Conservation (phyloP, 2,888 invertebrate genomes). For the Drosophila algonquin region DNA sequence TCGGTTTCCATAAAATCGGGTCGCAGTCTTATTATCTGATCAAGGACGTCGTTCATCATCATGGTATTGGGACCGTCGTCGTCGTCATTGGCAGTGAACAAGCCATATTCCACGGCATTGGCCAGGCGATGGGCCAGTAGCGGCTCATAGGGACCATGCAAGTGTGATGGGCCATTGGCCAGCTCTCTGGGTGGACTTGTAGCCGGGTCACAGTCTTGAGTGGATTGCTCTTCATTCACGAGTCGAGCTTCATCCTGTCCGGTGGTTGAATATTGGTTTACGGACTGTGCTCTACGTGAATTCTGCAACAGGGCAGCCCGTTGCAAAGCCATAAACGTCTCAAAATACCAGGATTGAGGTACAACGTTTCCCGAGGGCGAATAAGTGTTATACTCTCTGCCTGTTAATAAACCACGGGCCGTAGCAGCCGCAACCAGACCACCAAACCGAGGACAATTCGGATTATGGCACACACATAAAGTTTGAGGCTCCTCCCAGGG, state of each 20-base stretch:
- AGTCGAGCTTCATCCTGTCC: too few relatives aligned
- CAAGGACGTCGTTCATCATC: slow-evolving; percentile 28
- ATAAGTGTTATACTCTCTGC: neutral
- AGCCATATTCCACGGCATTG: slow-evolving; percentile 38
- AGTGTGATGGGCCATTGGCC: slow-evolving; percentile 30
- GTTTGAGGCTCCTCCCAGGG: too few relatives aligned
- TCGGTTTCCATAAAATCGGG: neutral
- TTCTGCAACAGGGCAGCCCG: neutral
- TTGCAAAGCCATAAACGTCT: neutral
- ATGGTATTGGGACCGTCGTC: slow-evolving; percentile 3
- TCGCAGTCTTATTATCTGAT: slow-evolving; percentile 24
- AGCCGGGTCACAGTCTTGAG: neutral
- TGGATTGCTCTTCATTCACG: too few relatives aligned
- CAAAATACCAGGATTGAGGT: neutral
- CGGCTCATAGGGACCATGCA: slow-evolving; percentile 39
- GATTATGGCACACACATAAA: too few relatives aligned
- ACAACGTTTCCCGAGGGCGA: neutral
- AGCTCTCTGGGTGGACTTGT: slow-evolving; percentile 15
- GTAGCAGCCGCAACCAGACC: neutral
- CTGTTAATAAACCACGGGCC: too few relatives aligned
- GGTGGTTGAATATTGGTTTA: too few relatives aligned
- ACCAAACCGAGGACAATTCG: neutral
- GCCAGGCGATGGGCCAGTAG: slow-evolving; percentile 35
- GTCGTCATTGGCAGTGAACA: slow-evolving; percentile 16
- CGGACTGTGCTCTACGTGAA: too few relatives aligned